Evolutionary conservation across 2,113 vertebrate species (phyloP).

Genomic region (Peromyscus maniculatus): DNA sequence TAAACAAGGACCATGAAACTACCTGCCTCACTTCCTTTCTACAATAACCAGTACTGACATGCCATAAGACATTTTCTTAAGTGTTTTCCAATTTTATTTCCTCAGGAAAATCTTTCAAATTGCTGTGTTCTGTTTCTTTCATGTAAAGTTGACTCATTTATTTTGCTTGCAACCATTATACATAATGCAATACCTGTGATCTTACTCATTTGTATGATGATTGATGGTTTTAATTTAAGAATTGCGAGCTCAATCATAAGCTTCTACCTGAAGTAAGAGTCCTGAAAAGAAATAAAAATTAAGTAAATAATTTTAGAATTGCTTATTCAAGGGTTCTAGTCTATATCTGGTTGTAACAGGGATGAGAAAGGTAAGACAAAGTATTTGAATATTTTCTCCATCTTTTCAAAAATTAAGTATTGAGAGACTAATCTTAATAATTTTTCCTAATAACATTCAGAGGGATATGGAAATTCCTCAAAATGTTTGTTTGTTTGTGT

Average conservation of each 20-base stretch:
- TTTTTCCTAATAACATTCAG: constrained; percentile 5
- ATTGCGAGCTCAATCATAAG: not conserved
- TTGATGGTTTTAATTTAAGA: constrained; percentile 39
- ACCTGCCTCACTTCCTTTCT: not conserved
- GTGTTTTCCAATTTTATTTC: constrained; percentile 19
- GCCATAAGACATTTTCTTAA: not conserved
- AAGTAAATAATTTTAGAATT: constrained; percentile 13
- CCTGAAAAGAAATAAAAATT: not conserved
- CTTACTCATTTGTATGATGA: not conserved
- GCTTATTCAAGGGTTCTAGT: not conserved
- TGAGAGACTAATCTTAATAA: not conserved
- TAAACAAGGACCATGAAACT: not conserved
- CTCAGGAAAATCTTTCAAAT: not conserved
- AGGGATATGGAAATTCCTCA: not conserved
- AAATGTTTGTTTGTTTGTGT: not conserved
- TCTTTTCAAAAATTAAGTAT: constrained; percentile 1
- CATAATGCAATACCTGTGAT: not conserved
- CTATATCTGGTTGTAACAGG: not conserved
- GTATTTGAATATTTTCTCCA: not conserved
- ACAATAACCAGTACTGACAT: not conserved
- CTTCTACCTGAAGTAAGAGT: not conserved
- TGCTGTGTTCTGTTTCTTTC: not conserved
- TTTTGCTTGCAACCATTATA: not conserved
- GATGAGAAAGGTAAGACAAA: not conserved
- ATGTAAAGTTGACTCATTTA: not conserved